Evolutionary conservation across 2,797 vertebrate genomes (phyloP).

Genomic region (Melanotaenia nigrans): DNA sequence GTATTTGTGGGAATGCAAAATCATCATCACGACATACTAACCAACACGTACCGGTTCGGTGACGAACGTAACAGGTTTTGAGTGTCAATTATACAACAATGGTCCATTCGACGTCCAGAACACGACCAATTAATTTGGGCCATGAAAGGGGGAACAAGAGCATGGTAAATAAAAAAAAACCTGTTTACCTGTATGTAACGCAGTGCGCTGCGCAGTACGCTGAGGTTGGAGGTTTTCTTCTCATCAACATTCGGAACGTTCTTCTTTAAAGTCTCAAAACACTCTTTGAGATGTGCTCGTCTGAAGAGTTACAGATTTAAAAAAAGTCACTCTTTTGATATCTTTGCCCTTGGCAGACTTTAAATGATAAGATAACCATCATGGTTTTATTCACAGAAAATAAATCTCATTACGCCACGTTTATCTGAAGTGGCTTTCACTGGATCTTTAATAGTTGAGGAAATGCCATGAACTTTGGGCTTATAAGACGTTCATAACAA

Average conservation of each 20-base stretch:
- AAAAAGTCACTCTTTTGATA: conserved; percentile 24
- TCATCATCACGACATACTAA: conserved; percentile 29
- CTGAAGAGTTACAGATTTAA: conserved; percentile 56
- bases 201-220: conserved; percentile 94
- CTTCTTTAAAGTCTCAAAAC: conserved; percentile 97
- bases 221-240: conserved; percentile 99
- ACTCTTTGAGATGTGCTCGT: conserved; percentile 97
- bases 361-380: conserved; percentile 9
- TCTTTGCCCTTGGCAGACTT: background rate
- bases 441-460: background rate
- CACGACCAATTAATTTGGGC: conserved; percentile 14
- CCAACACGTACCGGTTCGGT: conserved; percentile 14
- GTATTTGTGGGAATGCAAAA: background rate
- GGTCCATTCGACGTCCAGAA: conserved; percentile 6
- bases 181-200: conserved; percentile 96
- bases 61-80: conserved; percentile 25
- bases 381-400: background rate
- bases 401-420: background rate
- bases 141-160: conserved; percentile 4
- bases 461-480: conserved; percentile 17
- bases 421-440: conserved; percentile 1
- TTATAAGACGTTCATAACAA: conserved; percentile 1
- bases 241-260: conserved; percentile 98
- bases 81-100: conserved; percentile 18
- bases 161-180: conserved; percentile 23